Percentiles rank a stretch among this genome's conserved stretches.
Conservation (phyloP, 2,888 invertebrate genomes). For the Selenia dentaria region DNA sequence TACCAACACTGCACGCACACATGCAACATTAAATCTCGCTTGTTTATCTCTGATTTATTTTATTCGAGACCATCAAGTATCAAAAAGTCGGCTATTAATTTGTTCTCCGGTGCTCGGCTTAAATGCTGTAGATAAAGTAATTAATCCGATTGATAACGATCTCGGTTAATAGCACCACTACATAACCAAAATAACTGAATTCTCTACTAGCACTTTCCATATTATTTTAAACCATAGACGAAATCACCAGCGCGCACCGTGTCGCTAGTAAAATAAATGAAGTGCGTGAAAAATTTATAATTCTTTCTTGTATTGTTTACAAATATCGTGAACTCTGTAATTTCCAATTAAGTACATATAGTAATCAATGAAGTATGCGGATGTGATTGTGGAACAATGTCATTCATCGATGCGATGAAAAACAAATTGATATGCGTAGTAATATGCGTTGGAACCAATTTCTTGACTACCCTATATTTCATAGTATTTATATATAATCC, state of each 20-base stretch:
- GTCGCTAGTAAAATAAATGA: too few species aligned
- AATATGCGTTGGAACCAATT: conserved; percentile 26
- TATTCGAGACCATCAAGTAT: conserved; percentile 72
- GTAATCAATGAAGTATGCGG: conserved; percentile 33
- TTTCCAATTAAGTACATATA: conserved; percentile 14
- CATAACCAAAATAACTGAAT: conserved; percentile 26
- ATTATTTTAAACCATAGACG: too few species aligned
- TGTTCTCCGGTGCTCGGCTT: conserved; percentile 66
- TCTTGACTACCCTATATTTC: conserved; percentile 15
- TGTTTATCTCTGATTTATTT: conserved; percentile 83
- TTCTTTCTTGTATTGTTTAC: conserved; percentile 14
- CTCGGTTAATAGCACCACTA: conserved; percentile 49
- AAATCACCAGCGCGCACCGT: too few species aligned
- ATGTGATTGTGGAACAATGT: conserved; percentile 25
- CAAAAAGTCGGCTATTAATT: conserved; percentile 79
- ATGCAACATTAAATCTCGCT: conserved; percentile 61
- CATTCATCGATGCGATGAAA: conserved; percentile 31
- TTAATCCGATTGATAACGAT: conserved; percentile 71
- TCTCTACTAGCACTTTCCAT: conserved; percentile 21
- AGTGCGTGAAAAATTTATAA: conserved; percentile 1
- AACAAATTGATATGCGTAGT: conserved; percentile 27
- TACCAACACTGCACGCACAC: conserved; percentile 43
- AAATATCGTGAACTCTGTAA: conserved; percentile 24
- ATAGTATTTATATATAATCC: too few species aligned
- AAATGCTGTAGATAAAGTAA: conserved; percentile 75